These are phyloP conservation scores for Macrosiphum euphorbiae DNA, from an alignment of 2,888 invertebrate species.

Conservation along the genomic window DNA sequence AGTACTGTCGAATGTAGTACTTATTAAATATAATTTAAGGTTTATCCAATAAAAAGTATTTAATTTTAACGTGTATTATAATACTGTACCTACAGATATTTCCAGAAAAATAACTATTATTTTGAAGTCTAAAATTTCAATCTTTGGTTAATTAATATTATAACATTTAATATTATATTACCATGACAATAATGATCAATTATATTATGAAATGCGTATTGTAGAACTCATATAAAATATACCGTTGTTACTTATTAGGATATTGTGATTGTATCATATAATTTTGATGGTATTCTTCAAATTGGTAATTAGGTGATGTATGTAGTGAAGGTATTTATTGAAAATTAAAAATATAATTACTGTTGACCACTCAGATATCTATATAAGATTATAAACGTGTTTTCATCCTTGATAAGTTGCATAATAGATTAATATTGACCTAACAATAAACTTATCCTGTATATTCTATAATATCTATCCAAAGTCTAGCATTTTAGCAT, in stretches of 20 bases:
- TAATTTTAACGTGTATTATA: neutral
- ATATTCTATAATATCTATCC: neutral
- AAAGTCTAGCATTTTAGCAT: constrained; percentile 42
- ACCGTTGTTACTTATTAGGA: neutral
- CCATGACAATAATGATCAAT: neutral
- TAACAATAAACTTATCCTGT: neutral
- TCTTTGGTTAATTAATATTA: neutral
- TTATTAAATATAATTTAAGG: neutral
- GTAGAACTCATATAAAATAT: neutral
- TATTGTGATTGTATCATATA: neutral
- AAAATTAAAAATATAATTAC: constrained; percentile 9
- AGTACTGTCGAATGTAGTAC: too few species aligned
- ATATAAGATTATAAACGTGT: neutral
- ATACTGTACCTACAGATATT: neutral
- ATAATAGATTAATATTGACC: constrained; percentile 34
- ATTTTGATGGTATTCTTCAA: neutral
- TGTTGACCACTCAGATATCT: constrained; percentile 6
- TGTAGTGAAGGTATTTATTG: too few species aligned
- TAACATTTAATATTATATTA: neutral
- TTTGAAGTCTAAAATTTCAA: neutral
- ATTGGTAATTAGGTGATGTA: neutral
- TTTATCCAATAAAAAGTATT: neutral
- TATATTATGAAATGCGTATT: neutral
- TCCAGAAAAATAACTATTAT: neutral
- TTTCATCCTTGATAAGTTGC: neutral